Evolutionary conservation across 2,113 vertebrate species (phyloP).

Genomic region (Chaetops frenatus): DNA sequence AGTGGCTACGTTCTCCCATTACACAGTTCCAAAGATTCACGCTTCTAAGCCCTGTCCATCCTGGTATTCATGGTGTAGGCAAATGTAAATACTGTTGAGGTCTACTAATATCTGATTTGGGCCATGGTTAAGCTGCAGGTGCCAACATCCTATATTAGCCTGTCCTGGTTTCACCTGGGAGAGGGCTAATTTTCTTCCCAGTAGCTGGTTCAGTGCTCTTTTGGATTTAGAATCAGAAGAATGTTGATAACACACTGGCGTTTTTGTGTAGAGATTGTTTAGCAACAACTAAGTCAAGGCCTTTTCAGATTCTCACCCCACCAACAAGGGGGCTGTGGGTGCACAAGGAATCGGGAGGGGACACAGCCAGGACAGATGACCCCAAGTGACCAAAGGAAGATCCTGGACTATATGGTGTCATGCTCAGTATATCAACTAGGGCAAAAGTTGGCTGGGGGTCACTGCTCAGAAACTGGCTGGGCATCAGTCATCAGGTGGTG

Average conservation of each 20-base stretch:
- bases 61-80: not conserved
- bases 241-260: not conserved
- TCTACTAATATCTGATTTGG: not conserved
- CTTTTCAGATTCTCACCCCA: not conserved
- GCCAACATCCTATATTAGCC: not conserved
- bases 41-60: not conserved
- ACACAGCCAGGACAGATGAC: not conserved
- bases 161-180: not conserved
- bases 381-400: too few species aligned
- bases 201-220: not conserved
- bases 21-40: not conserved
- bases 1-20: not conserved
- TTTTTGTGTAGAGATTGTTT: not conserved
- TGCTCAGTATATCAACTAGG: not conserved
- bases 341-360: not conserved
- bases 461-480: not conserved
- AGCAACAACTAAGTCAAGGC: not conserved
- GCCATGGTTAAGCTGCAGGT: not conserved
- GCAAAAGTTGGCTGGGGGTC: not conserved
- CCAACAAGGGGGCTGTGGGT: not conserved
- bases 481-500: not conserved
- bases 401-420: not conserved
- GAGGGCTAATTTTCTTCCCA: not conserved
- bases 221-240: not conserved
- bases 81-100: not conserved